Conservation (phyloP, 2,797 vertebrate species). For the Arrhamphus sclerolepis region DNA sequence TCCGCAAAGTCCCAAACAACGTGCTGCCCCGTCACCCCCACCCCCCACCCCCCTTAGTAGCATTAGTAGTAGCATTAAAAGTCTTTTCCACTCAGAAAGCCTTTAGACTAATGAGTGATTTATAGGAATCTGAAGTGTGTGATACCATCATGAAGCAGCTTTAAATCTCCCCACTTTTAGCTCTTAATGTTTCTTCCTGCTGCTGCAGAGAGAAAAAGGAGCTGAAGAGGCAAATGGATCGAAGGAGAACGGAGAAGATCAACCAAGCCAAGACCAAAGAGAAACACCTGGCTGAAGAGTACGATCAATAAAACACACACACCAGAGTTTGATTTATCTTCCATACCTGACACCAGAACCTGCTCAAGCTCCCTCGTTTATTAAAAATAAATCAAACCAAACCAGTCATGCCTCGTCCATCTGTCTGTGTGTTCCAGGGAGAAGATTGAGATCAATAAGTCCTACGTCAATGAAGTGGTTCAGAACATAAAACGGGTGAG, state of each 20-base stretch:
- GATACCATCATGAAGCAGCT: too few species aligned
- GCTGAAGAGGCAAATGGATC: conserved; percentile 98
- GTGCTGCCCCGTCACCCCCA: too few species aligned
- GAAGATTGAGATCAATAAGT: conserved; percentile 98
- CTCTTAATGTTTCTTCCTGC: conserved; percentile 24
- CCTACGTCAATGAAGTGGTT: conserved; percentile 97
- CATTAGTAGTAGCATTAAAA: too few species aligned
- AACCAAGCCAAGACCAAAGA: conserved; percentile 97
- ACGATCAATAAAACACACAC: conserved; percentile 47
- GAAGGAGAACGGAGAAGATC: conserved; percentile 96
- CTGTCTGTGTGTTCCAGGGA: conserved; percentile 81
- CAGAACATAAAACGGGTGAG: conserved; percentile 97
- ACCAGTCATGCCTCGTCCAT: too few species aligned
- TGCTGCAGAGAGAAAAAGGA: conserved; percentile 93
- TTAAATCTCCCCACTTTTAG: not conserved
- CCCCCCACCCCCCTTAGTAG: too few species aligned
- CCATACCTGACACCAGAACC: not conserved
- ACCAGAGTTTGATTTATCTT: not conserved
- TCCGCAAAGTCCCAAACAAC: too few species aligned
- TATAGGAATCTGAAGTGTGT: too few species aligned
- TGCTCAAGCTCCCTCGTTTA: not conserved
- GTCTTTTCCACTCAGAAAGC: too few species aligned
- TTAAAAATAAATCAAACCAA: too few species aligned
- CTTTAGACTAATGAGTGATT: too few species aligned
- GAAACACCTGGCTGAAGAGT: conserved; percentile 98